Base-by-base conservation (phyloP, 2,113 vertebrate genomes). In the Merops nubicus region DNA sequence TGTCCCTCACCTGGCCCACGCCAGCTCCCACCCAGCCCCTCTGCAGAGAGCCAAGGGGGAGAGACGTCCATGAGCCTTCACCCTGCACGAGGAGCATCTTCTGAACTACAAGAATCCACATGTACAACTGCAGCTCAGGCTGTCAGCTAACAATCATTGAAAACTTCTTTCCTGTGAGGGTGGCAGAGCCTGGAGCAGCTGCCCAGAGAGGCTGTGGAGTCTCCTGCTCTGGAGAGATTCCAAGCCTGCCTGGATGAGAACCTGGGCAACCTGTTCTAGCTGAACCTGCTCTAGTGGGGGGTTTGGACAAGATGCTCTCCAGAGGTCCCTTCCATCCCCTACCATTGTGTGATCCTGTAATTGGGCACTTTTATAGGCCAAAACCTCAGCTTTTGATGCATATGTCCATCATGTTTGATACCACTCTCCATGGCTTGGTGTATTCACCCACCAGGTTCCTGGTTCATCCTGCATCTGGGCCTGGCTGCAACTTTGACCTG, bases 371-470 rank as follows among this genome's bases (percentile, higher is more conserved):
- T 8, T 21, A 7, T 74, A 15, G 19, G 33, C 50, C 25, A 25
- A 43, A 76, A 23, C 34, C 17, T 72, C 56, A 43, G 54, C 15
- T 85, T 85, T 63, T 63, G 26, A n/a, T 51, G 38, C 38, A 81
- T 21, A 67, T 42, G 68, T 77, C n/a, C 33, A 3, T 19, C 0
- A 0, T n/a, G 47, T 21, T 65, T 45, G 50, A 10, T 73, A 31
- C 36, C 29, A 38, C 5, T 3, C 31, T 72, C 19, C 51, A 79
- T 60, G 31, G 21, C 70, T 43, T 28, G 42, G 16, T 68, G 25
- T 43, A 7, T 25, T 59, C 31, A 74, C 56, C 31, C 42, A 14
- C 51, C 25, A 59, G 2, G 0, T 65, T 63, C 43, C 56, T 62
- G 38, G 38, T 29, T 15, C 19, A 31, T 48, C 28, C 56, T 78